Base-by-base conservation (phyloP, 2,888 invertebrate genomes). In the Pseudoips prasinana region DNA sequence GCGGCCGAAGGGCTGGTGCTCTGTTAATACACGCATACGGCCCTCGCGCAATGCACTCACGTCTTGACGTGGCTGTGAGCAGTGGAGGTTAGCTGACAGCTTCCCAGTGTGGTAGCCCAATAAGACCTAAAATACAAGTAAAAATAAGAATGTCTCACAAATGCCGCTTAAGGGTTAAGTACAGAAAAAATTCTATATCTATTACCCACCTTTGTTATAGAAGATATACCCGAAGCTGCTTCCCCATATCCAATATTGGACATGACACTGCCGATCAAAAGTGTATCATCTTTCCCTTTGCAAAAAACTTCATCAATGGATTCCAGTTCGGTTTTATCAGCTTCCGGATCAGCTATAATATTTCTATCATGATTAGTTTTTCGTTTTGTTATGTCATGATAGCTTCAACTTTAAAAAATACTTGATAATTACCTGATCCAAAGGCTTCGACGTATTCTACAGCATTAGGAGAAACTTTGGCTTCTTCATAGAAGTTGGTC, bases 381-480 rank as follows among this genome's bases (percentile, higher is more conserved):
- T n/a, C n/a, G n/a, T n/a, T n/a, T n/a, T n/a, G n/a, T n/a, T n/a
- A n/a, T n/a, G n/a, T n/a, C n/a, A n/a, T n/a, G n/a, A n/a, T n/a
- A n/a, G n/a, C n/a, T n/a, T n/a, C n/a, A 10, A 6, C 20, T 17
- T 17, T 11, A 17, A 8, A 25, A 23, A 10, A 8, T 10, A 10
- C 10, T 8, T 8, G 2, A 23, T 6, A 23, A 23, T 32, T 63
- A 80, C 94, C 94, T 40, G 94, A 93, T 41, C 94, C 94, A 58
- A 96, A 95, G 20, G 96, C 95, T 79, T 97, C 97, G 1, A 97
- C 89, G 66, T 93, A 97, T 42, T 92, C 91, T 7, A 97, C 90
- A 0, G 85, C 78, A 5, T 78, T 66, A 0, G 96, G 95, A 29
- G 92, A 84, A 3, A 96, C 66, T 18, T 90, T 81, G 11, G 92